These are phyloP conservation scores for Apamea anceps DNA, from an alignment of 2,888 invertebrate species.

Conservation along the genomic window DNA sequence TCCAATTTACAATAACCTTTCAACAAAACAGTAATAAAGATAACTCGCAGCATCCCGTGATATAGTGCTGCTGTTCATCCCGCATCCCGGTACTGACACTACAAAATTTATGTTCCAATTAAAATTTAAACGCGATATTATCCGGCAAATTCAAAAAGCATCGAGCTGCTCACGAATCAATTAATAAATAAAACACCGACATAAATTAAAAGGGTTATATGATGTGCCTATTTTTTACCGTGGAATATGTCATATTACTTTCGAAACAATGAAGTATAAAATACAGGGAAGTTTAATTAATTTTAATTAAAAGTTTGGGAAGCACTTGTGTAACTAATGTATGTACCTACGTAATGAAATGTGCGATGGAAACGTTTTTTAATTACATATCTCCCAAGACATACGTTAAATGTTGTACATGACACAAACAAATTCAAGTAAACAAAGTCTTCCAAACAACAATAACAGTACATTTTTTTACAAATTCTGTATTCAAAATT, in stretches of 20 bases:
- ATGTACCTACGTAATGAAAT: not conserved
- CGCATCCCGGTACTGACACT: constrained; percentile 58
- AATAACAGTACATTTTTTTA: not conserved
- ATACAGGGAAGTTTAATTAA: constrained; percentile 50
- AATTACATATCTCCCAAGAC: not conserved
- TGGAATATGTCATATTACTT: constrained; percentile 38
- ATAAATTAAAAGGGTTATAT: constrained; percentile 69
- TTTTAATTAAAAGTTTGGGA: constrained; percentile 18
- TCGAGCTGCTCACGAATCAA: constrained; percentile 69
- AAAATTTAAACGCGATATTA: constrained; percentile 71
- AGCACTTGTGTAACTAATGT: not conserved
- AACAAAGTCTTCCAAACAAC: not conserved
- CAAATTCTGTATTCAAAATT: not conserved
- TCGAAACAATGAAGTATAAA: constrained; percentile 43
- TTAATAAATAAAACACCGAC: constrained; percentile 69
- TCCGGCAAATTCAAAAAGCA: constrained; percentile 69
- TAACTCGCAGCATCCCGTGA: constrained; percentile 59
- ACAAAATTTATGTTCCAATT: constrained; percentile 73
- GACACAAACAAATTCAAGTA: not conserved
- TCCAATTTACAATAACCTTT: constrained; percentile 64
- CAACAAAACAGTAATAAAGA: constrained; percentile 63
- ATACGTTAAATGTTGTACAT: not conserved
- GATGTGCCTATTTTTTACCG: constrained; percentile 41
- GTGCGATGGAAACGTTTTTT: not conserved
- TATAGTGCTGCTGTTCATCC: constrained; percentile 54